A percentile compares a stretch with the other conserved stretches of the same genome.
Evolutionary conservation across 2,797 vertebrate species (phyloP).

Genomic region (Acestrorhynchus altus): DNA sequence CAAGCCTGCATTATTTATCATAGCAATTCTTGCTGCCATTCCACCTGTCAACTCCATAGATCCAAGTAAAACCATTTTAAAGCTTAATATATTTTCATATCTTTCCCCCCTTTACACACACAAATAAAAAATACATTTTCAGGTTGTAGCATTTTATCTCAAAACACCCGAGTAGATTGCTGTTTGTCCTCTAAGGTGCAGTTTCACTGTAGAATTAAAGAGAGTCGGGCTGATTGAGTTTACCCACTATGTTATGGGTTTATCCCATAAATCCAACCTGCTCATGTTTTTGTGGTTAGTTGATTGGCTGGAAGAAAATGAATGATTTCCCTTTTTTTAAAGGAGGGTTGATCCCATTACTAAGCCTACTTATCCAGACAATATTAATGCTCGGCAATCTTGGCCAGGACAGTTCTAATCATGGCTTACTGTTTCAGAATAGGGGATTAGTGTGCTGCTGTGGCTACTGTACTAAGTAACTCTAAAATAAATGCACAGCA

Average conservation of each 20-base stretch:
- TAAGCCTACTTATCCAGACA: neutral
- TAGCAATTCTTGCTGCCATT: too few species aligned
- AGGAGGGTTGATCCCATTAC: neutral
- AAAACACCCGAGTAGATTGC: too few species aligned
- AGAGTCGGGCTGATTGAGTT: neutral
- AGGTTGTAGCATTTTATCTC: too few species aligned
- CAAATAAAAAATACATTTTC: too few species aligned
- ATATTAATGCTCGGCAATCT: constrained; percentile 3
- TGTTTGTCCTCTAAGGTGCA: neutral
- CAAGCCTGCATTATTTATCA: too few species aligned
- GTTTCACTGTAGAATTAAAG: constrained; percentile 7
- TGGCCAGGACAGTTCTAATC: neutral
- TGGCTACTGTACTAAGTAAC: neutral
- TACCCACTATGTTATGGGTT: neutral
- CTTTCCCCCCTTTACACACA: too few species aligned
- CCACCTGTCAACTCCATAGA: too few species aligned
- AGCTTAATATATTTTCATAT: too few species aligned
- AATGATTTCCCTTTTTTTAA: neutral
- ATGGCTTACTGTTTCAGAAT: constrained; percentile 12
- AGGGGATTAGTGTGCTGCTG: neutral
- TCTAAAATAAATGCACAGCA: neutral
- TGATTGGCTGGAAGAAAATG: neutral
- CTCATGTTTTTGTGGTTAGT: neutral
- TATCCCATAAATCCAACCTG: neutral
- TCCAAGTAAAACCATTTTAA: too few species aligned